Base-by-base conservation (phyloP, 2,797 vertebrate genomes). In the Microcaecilia unicolor region DNA sequence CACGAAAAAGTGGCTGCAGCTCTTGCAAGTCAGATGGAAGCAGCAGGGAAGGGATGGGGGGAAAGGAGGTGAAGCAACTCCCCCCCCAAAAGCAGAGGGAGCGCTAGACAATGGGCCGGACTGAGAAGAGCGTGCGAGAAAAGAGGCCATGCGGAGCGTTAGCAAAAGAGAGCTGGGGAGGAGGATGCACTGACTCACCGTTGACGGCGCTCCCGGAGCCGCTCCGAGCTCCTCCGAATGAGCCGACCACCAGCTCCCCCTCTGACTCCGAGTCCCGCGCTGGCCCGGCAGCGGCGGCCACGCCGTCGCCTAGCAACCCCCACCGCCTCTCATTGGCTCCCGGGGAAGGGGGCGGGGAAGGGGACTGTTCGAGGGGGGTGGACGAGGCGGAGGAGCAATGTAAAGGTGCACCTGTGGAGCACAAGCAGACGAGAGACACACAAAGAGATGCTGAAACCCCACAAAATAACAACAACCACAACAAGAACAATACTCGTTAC, bases 171-270 rank as follows among this genome's bases (percentile, higher is more conserved):
- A n/a, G n/a, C n/a, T n/a, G n/a, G n/a, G n/a, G n/a, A n/a, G n/a
- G n/a, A n/a, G n/a, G n/a, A n/a, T n/a, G n/a, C n/a, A n/a, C n/a
- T n/a, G 72, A 94, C 93, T 98, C 90, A 98, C 95, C 93, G 63
- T 91, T 84, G 42, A 86, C 74, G 76, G 89, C 79, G 78, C 81
- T 95, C 74, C 85, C 88, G 76, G 93, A 93, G 86, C 87, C 90
- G 80, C 85, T 91, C 88, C 90, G 88, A 91, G 88, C 93, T 95
- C 93, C 93, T 95, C 93, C 87, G 90, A 97, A 92, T 72, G 92
- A 90, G 85, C 88, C 86, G 72, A 89, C 88, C 80, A 84, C 87
- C 91, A 95, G 93, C 86, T 96, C 93, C 87, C 93, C 91, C 67
- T 35, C 44, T n/a, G n/a, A n/a, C n/a, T 94, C 91, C 82, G 90